Conservation (phyloP, 2,888 invertebrate species). For the Poecilus cupreus region DNA sequence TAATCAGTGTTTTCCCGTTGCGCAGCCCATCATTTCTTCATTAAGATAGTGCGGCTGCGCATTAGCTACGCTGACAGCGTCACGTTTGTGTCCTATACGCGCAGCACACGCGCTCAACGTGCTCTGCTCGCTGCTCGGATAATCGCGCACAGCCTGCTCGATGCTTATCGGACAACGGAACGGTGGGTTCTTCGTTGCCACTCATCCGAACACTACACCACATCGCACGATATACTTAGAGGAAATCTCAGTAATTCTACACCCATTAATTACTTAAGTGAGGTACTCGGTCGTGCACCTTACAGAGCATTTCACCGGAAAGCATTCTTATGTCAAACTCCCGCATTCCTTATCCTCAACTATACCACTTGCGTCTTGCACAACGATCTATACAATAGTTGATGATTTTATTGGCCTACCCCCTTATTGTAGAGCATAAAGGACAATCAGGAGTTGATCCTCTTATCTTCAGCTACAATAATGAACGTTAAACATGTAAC, state of each 20-base stretch:
- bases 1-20: constrained; percentile 14
- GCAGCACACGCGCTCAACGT: constrained; percentile 1
- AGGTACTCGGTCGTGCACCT: constrained; percentile 10
- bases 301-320: constrained; percentile 5
- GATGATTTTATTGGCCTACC: too few species aligned
- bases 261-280: constrained; percentile 45
- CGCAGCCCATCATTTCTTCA: constrained; percentile 45
- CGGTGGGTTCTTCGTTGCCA: constrained; percentile 3
- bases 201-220: constrained; percentile 25
- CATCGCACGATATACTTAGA: constrained; percentile 39
- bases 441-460: too few species aligned
- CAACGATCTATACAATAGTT: too few species aligned
- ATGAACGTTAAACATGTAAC: too few species aligned
- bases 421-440: too few species aligned
- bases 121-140: not conserved
- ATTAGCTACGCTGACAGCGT: constrained; percentile 32
- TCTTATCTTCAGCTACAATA: too few species aligned
- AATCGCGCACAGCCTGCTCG: not conserved
- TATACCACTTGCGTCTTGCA: too few species aligned
- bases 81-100: constrained; percentile 25
- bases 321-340: not conserved
- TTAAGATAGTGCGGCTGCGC: constrained; percentile 37
- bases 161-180: constrained; percentile 29
- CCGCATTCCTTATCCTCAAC: not conserved
- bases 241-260: constrained; percentile 46